These are phyloP conservation scores for Brienomyrus longianalis DNA, from an alignment of 2,113 vertebrate species.

Conservation along the genomic window DNA sequence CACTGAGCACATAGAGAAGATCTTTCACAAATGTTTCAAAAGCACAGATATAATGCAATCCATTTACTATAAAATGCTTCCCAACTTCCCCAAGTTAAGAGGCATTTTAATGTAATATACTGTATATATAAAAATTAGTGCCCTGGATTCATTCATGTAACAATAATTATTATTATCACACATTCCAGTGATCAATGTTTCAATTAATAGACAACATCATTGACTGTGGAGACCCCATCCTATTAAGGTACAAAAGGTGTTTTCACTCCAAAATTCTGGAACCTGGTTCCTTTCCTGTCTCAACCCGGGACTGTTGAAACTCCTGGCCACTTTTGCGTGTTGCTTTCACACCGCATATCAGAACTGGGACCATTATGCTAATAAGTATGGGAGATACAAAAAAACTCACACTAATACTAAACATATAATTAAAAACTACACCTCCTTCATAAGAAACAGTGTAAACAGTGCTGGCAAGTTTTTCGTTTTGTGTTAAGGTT, in stretches of 20 bases:
- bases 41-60: slow-evolving; percentile 42
- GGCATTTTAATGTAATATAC: background rate
- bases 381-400: too few relatives aligned
- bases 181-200: background rate
- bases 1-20: slow-evolving; percentile 40
- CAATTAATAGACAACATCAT: background rate
- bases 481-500: too few relatives aligned
- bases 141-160: background rate
- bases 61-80: slow-evolving; percentile 20
- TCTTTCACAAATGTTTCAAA: slow-evolving; percentile 34
- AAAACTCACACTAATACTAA: too few relatives aligned
- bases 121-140: background rate
- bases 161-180: background rate
- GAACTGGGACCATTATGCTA: too few relatives aligned
- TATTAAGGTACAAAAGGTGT: background rate
- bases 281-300: too few relatives aligned
- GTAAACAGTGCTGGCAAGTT: too few relatives aligned
- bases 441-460: too few relatives aligned
- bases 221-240: background rate
- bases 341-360: too few relatives aligned
- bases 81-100: background rate
- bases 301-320: too few relatives aligned
- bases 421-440: too few relatives aligned
- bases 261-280: background rate
- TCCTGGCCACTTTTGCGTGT: too few relatives aligned